Evolutionary conservation across 2,888 invertebrate genomes (phyloP).

Genomic region (Auanema sp.): DNA sequence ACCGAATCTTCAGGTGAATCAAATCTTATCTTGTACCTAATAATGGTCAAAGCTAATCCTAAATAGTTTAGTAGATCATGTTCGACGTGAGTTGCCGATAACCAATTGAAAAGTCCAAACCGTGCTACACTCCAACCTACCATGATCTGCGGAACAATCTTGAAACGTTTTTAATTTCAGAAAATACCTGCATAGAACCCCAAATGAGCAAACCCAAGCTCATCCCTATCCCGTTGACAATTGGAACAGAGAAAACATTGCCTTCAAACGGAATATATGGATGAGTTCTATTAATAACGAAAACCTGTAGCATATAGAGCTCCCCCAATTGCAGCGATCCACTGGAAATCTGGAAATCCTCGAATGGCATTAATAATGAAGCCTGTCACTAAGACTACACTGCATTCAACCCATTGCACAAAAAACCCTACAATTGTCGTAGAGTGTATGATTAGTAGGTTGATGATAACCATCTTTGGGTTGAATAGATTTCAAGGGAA

Average conservation of each 20-base stretch:
- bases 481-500: conserved; percentile 47
- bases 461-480: conserved; percentile 47
- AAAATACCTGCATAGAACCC: conserved; percentile 52
- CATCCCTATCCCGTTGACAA: conserved; percentile 55
- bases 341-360: conserved; percentile 53
- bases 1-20: not conserved
- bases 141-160: conserved; percentile 35
- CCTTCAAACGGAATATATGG: conserved; percentile 25
- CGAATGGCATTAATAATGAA: conserved; percentile 50
- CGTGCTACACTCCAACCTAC: conserved; percentile 61
- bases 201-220: conserved; percentile 59
- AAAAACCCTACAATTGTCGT: conserved; percentile 44
- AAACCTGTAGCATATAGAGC: conserved; percentile 56
- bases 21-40: conserved; percentile 25
- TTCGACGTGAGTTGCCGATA: conserved; percentile 44
- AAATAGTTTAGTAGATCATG: conserved; percentile 51
- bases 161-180: not conserved
- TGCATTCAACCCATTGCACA: conserved; percentile 59
- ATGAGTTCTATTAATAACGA: not conserved
- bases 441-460: not conserved
- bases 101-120: conserved; percentile 53
- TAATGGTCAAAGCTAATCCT: conserved; percentile 51
- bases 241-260: conserved; percentile 59
- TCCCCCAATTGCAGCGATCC: conserved; percentile 53
- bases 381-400: conserved; percentile 54